Evolutionary conservation across 1,140 invertebrate species (phyloP).

Genomic region (Cydia pomonella): DNA sequence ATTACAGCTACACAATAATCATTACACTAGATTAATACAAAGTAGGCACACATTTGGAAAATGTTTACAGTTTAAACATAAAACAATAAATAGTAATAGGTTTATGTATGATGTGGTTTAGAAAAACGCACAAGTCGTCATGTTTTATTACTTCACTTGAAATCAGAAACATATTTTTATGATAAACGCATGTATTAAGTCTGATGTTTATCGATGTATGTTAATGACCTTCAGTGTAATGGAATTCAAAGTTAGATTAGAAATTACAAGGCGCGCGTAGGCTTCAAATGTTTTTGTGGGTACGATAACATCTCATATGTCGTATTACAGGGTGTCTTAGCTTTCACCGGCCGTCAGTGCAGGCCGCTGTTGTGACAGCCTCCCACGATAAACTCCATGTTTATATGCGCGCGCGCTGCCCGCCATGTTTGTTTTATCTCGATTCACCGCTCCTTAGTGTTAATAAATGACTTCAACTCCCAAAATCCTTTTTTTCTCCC

Average conservation of each 20-base stretch:
- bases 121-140: slow-evolving; percentile 34
- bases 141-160: slow-evolving; percentile 36
- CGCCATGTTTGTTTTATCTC: slow-evolving; percentile 80
- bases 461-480: slow-evolving; percentile 78
- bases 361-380: slow-evolving; percentile 76
- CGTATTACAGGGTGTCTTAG: slow-evolving; percentile 63
- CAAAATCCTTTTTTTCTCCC: slow-evolving; percentile 62
- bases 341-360: slow-evolving; percentile 73
- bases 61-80: too few relatives aligned
- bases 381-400: slow-evolving; percentile 77
- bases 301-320: slow-evolving; percentile 67
- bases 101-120: slow-evolving; percentile 44
- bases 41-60: too few relatives aligned
- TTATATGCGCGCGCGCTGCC: slow-evolving; percentile 74
- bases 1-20: too few relatives aligned
- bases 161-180: slow-evolving; percentile 33
- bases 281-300: slow-evolving; percentile 57
- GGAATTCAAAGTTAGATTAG: slow-evolving; percentile 46
- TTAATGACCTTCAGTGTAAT: slow-evolving; percentile 50
- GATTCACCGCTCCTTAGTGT: slow-evolving; percentile 67
- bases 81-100: too few relatives aligned
- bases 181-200: slow-evolving; percentile 34
- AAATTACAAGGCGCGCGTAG: slow-evolving; percentile 62
- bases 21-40: too few relatives aligned
- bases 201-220: slow-evolving; percentile 52